Percentiles rank a stretch among this genome's conserved stretches.
Evolutionary conservation across 2,113 vertebrate genomes (phyloP).

Genomic region (Cephalopterus ornatus): DNA sequence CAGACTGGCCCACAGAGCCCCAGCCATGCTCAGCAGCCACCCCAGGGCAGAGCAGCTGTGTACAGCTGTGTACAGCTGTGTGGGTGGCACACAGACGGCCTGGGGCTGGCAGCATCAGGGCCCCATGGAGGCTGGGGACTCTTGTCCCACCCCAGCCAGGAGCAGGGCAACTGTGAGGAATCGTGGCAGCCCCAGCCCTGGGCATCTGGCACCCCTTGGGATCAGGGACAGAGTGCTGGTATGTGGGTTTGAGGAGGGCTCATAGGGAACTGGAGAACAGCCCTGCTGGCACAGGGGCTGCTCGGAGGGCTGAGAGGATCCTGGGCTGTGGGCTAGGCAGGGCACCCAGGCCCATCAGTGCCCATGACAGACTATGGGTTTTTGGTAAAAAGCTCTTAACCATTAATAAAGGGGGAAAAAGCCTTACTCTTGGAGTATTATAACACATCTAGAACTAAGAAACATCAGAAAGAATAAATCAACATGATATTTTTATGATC

Average conservation of each 20-base stretch:
- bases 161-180: neutral
- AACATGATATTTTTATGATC: neutral
- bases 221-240: neutral
- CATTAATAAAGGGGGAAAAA: neutral
- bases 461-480: neutral
- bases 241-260: neutral
- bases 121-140: fast-evolving
- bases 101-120: fast-evolving
- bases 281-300: neutral
- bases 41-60: neutral
- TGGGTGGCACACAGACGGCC: fast-evolving
- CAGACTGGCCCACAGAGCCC: neutral
- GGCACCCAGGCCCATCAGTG: neutral
- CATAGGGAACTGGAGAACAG: neutral
- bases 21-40: neutral
- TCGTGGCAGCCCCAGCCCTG: fast-evolving
- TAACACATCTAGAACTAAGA: neutral
- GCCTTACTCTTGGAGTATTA: neutral
- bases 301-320: fast-evolving
- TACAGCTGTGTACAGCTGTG: neutral
- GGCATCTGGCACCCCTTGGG: fast-evolving
- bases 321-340: neutral
- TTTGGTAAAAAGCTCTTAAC: neutral
- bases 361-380: neutral
- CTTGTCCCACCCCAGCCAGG: fast-evolving